Evolutionary conservation across 2,113 vertebrate species (phyloP), one percentile per base, ranked within the genome.

Genomic region (Lophochroa leadbeateri): DNA sequence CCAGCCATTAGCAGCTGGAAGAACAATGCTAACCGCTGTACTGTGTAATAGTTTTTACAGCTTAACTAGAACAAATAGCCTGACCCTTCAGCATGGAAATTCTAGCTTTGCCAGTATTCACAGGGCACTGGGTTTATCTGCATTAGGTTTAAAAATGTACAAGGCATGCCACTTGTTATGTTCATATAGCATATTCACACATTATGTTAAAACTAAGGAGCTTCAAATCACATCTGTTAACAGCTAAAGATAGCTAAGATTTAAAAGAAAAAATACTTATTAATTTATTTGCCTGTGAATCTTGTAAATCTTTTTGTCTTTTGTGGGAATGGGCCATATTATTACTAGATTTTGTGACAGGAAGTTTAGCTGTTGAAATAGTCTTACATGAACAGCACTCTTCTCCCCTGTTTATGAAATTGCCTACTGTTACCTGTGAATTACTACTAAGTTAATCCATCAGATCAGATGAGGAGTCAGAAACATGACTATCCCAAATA

Each of bases 11-110:
- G 10, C 43, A 90, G 21, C 25, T 92, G 85, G 44, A 78, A 74
- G 65, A 95, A 91, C 80, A 82, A 83, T 67, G 76, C 52, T 50
- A 92, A 67, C 21, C 7, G 28, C 52, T 82, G 25, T 60, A 78
- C 23, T 80, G 24, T 53, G 57, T 55, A 79, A 72, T 52, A 69
- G 74, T 37, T 94, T 96, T 93, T 82, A 84, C 70, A 85, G 47
- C 50, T 87, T 93, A 85, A 94, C 76, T 88, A 84, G 76, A 93
- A 93, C 68, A 92, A 97, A 95, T n/a, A 80, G 63, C 21, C 37
- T 80, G 82, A 60, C 68, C 18, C 37, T 94, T 77, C 24, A 3
- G 33, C 81, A 86, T 87, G 63, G 43, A 88, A 88, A 94, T 90
- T 71, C 21, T 80, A 53, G 16, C 35, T 95, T 44, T 71, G 69